Evolutionary conservation across 2,888 invertebrate genomes (phyloP), one percentile per base, ranked within the genome.

Genomic region (Scrobipalpa costella): DNA sequence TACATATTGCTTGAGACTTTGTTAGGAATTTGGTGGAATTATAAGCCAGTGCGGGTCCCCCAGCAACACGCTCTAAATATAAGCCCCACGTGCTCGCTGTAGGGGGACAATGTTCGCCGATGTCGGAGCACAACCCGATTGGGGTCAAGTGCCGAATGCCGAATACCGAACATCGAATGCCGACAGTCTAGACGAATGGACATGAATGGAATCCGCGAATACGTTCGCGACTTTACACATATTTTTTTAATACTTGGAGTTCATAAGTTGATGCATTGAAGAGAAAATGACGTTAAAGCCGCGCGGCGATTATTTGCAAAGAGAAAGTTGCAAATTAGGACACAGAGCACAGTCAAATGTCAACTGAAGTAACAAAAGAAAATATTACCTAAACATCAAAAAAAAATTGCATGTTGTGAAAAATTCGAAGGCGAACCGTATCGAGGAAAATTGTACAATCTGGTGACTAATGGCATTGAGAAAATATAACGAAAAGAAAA

Each of bases 31-130:
- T 27, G 27, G 27, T 27, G 27, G 27, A 27, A 3, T 27, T 2
- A n/a, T 8, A 15, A 49, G 9, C 15, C n/a, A 7, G 33, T 55
- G 55, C 9, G 6, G n/a, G 7, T 19, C 57, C 69, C 68, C 62
- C 71, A 68, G 73, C 72, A 72, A 74, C n/a, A 15, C 76, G 71
- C 74, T 81, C 80, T 83, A 84, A 79, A 81, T 82, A 75, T 83
- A 84, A 70, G 68, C 64, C 79, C 84, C 90, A 89, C 89, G 89
- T 88, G 88, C 77, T 77, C 69, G 64, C 63, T 74, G 27, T 27
- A 3, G 71, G 79, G 80, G 82, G 80, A 84, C 84, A 83, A 75
- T 79, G 82, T 79, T 78, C 81, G 71, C 70, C 70, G 67, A 62
- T 71, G 74, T 71, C 75, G 70, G 73, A 73, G 77, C 79, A 73